Evolutionary conservation across 1,140 invertebrate species (phyloP), one percentile per base, ranked within the genome.

Genomic region (Megalopta genalis): DNA sequence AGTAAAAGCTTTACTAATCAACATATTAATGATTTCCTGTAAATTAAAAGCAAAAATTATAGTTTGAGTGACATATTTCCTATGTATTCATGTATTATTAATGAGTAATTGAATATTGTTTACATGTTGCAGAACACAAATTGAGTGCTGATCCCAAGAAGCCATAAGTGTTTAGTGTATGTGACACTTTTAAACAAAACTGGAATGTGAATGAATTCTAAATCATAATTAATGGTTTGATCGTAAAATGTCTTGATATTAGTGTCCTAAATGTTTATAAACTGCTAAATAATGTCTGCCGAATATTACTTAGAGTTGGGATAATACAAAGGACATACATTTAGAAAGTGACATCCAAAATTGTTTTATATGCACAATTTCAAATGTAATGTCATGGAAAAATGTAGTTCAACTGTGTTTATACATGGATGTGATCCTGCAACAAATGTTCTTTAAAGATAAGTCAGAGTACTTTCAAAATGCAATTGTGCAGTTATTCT

Each of bases 391-490:
- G 85, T 81, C 69, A 77, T 80, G 74, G 74, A 83, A 80, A 62
- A 70, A 62, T 68, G 60, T 86, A 81, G 57, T 63, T 62, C 72
- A 46, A 57, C 70, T 62, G 80, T 89, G 83, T 87, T 86, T 83
- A 90, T 92, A 92, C 91, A 92, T 92, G 91, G 91, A 90, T 90
- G 88, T 84, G 79, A 88, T 88, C 82, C 83, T 84, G 81, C 87
- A 86, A 77, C 90, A 90, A 87, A 90, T 90, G 89, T 75, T 81
- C 65, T 86, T 83, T 81, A 88, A 88, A 79, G 82, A 89, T 81
- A 90, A 89, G 85, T 84, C 84, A n/a, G 80, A 89, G 82, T 84
- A 89, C 83, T 86, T 89, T 78, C 86, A 88, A 89, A 87, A 91
- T 87, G 90, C 86, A 80, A 88, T 89, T 80, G 88, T 89, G 62